Percentiles rank a stretch among this genome's conserved stretches.
Conservation (phyloP, 2,888 invertebrate species). For the Stenurella melanura region DNA sequence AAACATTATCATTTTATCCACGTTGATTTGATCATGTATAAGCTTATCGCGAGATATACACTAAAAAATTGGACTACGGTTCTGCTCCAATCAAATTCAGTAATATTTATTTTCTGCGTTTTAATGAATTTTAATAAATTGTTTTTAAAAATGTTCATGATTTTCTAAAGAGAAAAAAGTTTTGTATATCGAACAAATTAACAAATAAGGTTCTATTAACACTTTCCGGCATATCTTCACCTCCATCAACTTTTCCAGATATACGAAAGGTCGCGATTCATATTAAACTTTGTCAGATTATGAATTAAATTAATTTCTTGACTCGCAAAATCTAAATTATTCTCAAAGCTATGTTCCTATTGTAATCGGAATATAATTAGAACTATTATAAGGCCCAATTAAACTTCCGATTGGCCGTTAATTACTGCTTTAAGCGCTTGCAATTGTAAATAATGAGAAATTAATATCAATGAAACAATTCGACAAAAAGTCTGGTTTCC, state of each 20-base stretch:
- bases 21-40: too few relatives aligned
- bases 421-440: slow-evolving; percentile 3
- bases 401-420: not conserved
- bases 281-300: not conserved
- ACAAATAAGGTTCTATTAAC: not conserved
- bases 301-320: not conserved
- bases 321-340: slow-evolving; percentile 1
- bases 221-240: not conserved
- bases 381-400: not conserved
- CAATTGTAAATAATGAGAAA: slow-evolving; percentile 9
- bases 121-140: too few relatives aligned
- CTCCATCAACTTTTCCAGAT: not conserved
- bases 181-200: too few relatives aligned
- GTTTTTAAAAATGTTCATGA: too few relatives aligned
- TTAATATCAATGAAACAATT: slow-evolving; percentile 20
- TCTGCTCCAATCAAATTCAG: too few relatives aligned
- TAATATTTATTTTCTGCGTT: too few relatives aligned
- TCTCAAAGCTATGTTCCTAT: not conserved
- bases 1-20: too few relatives aligned
- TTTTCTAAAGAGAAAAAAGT: too few relatives aligned
- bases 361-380: slow-evolving; percentile 6
- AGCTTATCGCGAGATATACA: too few relatives aligned
- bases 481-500: slow-evolving; percentile 14
- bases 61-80: too few relatives aligned
- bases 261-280: not conserved